Evolutionary conservation across 2,113 vertebrate genomes (phyloP), one percentile per base, ranked within the genome.

Genomic region (Tylochromis polylepis): DNA sequence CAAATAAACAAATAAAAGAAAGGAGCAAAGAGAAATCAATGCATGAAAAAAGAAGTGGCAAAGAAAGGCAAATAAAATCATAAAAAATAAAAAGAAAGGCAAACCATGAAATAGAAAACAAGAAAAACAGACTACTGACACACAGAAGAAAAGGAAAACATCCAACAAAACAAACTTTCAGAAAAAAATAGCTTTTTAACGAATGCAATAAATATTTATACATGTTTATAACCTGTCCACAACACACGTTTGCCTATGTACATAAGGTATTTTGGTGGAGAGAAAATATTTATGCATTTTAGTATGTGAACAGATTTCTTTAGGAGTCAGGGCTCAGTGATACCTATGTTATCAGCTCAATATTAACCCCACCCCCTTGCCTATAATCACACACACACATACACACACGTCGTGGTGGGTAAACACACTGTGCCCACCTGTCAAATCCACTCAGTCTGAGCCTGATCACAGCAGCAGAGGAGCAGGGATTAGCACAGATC

Each of bases 1-100:
- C 14, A 87, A 79, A 88, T 22, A 82, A 65, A 79, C 31, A 16
- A 75, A 53, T 20, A 34, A 51, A 12, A 59, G 8, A 58, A 49
- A 51, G 59, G n/a, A 89, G 70, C 36, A 91, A 89, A 93, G 22
- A 85, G 8, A 88, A 85, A 89, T 84, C 80, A 89, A 77, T 84
- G 87, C n/a, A 59, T 27, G 70, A 56, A 79, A 87, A 87, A 65
- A 34, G 31, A 55, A 41, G 27, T 49, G 31, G 49, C 34, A 67
- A 79, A 83, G 3, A 38, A 59, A 88, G 70, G 24, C 53, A 86
- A 85, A 88, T 24, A 86, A n/a, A 82, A 70, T 72, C 10, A 24
- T 31, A 12, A 65, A 51, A 20, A 82, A 36, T 14, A 75, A 36
- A 81, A 62, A 46, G 1, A 83, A 56, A 83, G 38, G 46, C 49